Conservation (phyloP, 2,113 vertebrate species). For the Danionella cerebrum region DNA sequence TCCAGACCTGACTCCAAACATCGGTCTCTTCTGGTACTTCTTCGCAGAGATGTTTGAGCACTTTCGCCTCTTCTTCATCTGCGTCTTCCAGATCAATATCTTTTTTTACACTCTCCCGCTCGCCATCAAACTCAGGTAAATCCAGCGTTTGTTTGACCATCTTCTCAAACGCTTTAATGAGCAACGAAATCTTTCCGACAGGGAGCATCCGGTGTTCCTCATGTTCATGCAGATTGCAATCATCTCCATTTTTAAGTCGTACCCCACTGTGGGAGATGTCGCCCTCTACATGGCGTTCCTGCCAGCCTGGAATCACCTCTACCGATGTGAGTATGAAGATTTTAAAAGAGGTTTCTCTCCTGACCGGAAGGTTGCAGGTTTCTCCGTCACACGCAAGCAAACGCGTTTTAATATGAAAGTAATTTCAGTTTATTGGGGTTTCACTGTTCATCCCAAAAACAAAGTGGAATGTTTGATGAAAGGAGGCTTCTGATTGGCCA, state of each 20-base stretch:
- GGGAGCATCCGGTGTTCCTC: conserved; percentile 93
- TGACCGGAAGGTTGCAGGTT: too few species aligned
- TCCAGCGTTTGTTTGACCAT: conserved; percentile 7
- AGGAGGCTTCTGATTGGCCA: too few species aligned
- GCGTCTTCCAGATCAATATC: conserved; percentile 96
- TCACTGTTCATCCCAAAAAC: too few species aligned
- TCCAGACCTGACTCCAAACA: conserved; percentile 94
- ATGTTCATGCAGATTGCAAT: conserved; percentile 94
- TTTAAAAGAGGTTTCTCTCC: not conserved
- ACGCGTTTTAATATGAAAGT: too few species aligned
- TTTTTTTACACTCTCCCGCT: conserved; percentile 97
- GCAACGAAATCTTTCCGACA: conserved; percentile 38
- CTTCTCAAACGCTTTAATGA: not conserved
- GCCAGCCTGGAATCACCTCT: conserved; percentile 89
- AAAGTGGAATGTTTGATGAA: too few species aligned
- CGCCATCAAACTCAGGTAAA: conserved; percentile 93
- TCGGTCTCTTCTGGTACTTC: conserved; percentile 99
- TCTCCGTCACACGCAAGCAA: too few species aligned
- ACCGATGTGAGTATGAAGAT: conserved; percentile 77
- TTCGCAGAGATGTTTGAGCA: conserved; percentile 99
- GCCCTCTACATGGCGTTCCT: conserved; percentile 94
- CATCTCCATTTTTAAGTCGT: conserved; percentile 97
- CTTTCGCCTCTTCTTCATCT: conserved; percentile 95
- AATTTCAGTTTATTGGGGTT: too few species aligned
- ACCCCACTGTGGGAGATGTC: conserved; percentile 90